Evolutionary conservation across 2,797 vertebrate genomes (phyloP), one percentile per base, ranked within the genome.

Genomic region (Lagodon rhomboides): DNA sequence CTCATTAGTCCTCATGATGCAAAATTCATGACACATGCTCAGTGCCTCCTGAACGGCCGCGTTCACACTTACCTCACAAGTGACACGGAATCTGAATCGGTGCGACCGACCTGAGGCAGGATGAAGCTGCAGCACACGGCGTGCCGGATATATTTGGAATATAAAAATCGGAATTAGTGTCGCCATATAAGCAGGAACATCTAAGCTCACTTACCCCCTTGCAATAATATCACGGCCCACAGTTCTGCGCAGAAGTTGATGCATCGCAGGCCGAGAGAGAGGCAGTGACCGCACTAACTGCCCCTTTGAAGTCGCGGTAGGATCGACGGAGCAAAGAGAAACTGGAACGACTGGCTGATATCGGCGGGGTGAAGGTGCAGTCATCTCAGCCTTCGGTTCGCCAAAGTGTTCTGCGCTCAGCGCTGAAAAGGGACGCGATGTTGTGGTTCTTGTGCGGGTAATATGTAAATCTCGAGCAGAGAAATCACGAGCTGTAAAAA

Each of bases 41-140:
- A 9, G 11, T 2, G 5, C 30, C 22, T 18, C n/a, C 34, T 15
- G 27, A 61, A 22, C 30, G 66, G 5, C 58, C 18, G 41, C 1
- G 11, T 51, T 68, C 51, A 16, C 51, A 17, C 49, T 77, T 82
- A 53, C 47, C 38, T 77, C 46, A 44, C 73, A 22, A 54, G 55
- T 58, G 50, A 72, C 64, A 11, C 60, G 5, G 25, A 18, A 9
- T 50, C 25, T 30, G 56, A 46, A 70, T 60, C 23, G 10, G 38
- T 47, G 27, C 0, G 47, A 69, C 59, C 50, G 16, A 27, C 54
- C 34, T 0, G 6, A 41, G 22, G 15, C 23, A 18, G 23, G n/a
- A 12, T 20, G 49, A 17, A 43, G 46, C 62, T 20, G 43, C 20
- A n/a, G 41, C 22, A 16, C 38, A 54, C 56, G 73, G 16, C 38